Conservation (phyloP, 2,113 vertebrate genomes). For the Cyrtonyx montezumae region DNA sequence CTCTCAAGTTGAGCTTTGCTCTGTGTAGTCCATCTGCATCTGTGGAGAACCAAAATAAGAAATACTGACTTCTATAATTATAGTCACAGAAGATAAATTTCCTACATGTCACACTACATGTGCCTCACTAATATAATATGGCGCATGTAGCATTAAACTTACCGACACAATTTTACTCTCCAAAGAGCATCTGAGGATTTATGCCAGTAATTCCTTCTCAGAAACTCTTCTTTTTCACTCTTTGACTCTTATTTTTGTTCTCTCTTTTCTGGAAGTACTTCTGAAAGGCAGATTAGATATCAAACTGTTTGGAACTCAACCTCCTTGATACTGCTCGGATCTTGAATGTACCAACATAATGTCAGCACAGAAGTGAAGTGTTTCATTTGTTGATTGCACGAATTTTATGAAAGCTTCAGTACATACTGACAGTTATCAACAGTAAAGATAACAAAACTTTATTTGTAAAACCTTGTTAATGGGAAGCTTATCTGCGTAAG, state of each 20-base stretch:
- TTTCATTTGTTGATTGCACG: not conserved
- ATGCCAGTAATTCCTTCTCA: not conserved
- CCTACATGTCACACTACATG: not conserved
- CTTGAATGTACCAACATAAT: not conserved
- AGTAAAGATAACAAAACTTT: not conserved
- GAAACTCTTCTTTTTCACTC: not conserved
- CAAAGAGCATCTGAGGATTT: not conserved
- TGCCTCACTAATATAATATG: not conserved
- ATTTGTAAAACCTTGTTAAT: not conserved
- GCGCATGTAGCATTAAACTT: accelerated
- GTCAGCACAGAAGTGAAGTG: accelerated
- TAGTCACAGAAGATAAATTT: not conserved
- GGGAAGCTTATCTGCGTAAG: not conserved
- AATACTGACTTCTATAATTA: not conserved
- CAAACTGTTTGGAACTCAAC: not conserved
- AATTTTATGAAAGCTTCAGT: not conserved
- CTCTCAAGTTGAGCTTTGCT: not conserved
- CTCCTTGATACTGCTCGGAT: not conserved
- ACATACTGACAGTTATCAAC: not conserved
- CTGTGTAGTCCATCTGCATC: not conserved
- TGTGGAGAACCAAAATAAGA: not conserved
- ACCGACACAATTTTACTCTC: not conserved
- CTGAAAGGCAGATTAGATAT: not conserved
- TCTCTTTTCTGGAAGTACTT: not conserved
- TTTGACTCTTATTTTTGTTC: not conserved